These are phyloP conservation scores for Nesoenas mayeri DNA, from an alignment of 2,113 vertebrate species.

Conservation along the genomic window DNA sequence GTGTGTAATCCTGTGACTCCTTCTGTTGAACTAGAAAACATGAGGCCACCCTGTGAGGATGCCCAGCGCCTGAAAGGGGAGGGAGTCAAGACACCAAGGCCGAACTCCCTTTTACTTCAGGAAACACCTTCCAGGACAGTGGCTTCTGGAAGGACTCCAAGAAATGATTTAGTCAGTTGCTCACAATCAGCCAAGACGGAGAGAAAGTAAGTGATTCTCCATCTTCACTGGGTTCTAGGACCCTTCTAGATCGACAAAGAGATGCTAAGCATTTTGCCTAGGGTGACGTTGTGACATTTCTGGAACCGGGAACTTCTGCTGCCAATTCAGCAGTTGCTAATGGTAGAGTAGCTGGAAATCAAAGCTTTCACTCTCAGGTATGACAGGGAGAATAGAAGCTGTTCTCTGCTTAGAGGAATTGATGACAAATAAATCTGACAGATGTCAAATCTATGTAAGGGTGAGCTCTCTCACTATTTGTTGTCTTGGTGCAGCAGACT, in stretches of 20 bases:
- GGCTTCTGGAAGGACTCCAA: not conserved
- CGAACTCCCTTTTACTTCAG: not conserved
- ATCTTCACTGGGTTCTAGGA: not conserved
- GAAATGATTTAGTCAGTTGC: not conserved
- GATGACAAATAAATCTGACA: not conserved
- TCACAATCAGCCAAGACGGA: slow-evolving; percentile 2
- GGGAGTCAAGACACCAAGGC: not conserved
- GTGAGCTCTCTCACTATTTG: not conserved
- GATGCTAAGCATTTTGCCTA: not conserved
- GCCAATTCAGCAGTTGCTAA: not conserved
- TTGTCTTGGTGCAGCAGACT: not conserved
- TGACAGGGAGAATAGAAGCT: not conserved
- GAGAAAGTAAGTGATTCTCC: slow-evolving; percentile 4
- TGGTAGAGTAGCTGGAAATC: not conserved
- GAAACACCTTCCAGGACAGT: not conserved
- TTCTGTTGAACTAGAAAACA: slow-evolving; percentile 28
- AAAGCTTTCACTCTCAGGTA: not conserved
- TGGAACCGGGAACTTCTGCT: not conserved
- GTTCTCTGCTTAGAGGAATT: not conserved
- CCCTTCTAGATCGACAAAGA: not conserved
- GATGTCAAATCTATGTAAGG: not conserved
- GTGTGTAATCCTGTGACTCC: not conserved
- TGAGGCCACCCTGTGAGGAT: not conserved
- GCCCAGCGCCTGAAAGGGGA: not conserved
- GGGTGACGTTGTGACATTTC: not conserved